Base-by-base conservation (phyloP, 2,888 invertebrate species). In the Mystacides longicornis region DNA sequence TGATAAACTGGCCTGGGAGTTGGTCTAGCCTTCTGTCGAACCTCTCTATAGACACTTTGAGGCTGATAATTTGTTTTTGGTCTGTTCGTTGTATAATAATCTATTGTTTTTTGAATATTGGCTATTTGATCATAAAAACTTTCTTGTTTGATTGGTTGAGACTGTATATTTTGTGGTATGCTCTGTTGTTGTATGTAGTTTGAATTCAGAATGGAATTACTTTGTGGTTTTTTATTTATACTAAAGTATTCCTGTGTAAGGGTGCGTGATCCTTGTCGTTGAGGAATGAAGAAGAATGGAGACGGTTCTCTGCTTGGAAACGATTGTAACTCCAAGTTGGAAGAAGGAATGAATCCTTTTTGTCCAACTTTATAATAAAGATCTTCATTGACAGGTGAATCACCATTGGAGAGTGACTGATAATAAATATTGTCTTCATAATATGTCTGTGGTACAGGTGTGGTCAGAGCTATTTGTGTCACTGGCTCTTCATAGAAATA, bases 1-100 rank as follows among this genome's bases (percentile, higher is more conserved):
- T 88, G 87, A 66, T 87, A 88, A 5, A 84, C 77, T 1, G 86
- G 84, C 65, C 82, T 80, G 1, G 79, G 67, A 51, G 78, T 71
- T 11, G 79, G 70, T 65, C 80, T 80, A 5, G 77, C 73, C 65
- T 80, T 74, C 22, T 59, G 61, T 37, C 61, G 45, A 3, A 55
- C 47, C 22, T 61, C 61, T 56, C 61, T 61, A 64, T 72, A 73
- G 19, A 68, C 68, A 59, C 73, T 68, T 55, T 71, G 71, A 14
- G 71, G 68, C 23, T 62, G 62, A 27, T 48, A 23, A 54, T 70
- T 70, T 4, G 72, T 62, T 58, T 80, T 77, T 16, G 83, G 82
- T 51, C 78, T 75, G 49, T 77, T 75, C 2, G 80, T 79, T 9
- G 80, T 80, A 61, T 79, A 82, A 62, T 80, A 80, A 56, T 83